Conservation (phyloP, 2,113 vertebrate genomes). For the Hydrochoerus hydrochaeris region DNA sequence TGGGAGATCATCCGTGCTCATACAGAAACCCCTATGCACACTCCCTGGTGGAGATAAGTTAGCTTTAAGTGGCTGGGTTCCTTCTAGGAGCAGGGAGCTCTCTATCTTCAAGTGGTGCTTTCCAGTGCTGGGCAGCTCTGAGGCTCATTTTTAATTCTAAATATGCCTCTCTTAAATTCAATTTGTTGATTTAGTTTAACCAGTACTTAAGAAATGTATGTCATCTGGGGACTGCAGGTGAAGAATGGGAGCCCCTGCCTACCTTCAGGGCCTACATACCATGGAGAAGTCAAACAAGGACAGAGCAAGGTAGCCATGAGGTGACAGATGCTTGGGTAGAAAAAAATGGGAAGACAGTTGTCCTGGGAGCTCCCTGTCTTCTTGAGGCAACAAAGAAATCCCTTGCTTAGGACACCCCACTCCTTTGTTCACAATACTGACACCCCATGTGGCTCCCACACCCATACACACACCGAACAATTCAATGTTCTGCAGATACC, state of each 20-base stretch:
- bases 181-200: background rate
- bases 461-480: background rate
- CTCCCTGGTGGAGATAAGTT: background rate
- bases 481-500: background rate
- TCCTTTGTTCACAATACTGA: background rate
- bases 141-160: background rate
- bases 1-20: background rate
- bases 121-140: background rate
- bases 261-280: background rate
- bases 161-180: background rate
- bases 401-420: background rate
- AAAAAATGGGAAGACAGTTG: rapidly evolving
- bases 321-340: background rate
- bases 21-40: background rate
- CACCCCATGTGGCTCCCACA: too few species aligned
- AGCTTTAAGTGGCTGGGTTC: background rate
- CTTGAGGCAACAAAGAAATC: background rate
- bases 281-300: background rate
- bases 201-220: background rate
- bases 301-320: background rate
- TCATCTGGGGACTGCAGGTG: background rate
- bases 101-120: background rate
- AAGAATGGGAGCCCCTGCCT: background rate
- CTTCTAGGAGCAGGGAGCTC: background rate
- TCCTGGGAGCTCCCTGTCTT: background rate